Percentiles rank a stretch among this genome's conserved stretches.
Conservation (phyloP, 2,113 vertebrate genomes). For the Eulemur macaco region DNA sequence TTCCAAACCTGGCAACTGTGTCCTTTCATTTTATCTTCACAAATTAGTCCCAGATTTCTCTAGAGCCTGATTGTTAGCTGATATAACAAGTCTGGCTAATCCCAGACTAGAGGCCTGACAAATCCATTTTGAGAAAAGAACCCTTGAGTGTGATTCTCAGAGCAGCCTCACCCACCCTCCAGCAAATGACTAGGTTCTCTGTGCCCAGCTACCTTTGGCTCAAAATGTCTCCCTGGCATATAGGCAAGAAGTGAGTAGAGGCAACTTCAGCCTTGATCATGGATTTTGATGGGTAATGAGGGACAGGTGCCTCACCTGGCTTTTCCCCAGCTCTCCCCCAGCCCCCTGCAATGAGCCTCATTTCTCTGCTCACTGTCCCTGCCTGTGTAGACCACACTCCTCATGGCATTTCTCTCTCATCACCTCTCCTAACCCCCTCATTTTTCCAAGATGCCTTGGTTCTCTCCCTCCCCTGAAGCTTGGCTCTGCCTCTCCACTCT, state of each 20-base stretch:
- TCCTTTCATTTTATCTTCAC: conserved; percentile 24
- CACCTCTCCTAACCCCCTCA: not conserved
- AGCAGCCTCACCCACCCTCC: not conserved
- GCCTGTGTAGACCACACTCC: not conserved
- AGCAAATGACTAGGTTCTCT: not conserved
- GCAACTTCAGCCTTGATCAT: not conserved
- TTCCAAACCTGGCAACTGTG: not conserved
- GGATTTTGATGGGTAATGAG: not conserved
- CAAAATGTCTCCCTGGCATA: not conserved
- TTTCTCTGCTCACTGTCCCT: not conserved
- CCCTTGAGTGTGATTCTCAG: not conserved
- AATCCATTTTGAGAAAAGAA: not conserved
- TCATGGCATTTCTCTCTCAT: not conserved
- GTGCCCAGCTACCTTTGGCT: not conserved
- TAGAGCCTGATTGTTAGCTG: not conserved
- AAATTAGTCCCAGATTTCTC: not conserved
- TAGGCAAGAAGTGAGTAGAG: not conserved
- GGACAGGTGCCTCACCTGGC: not conserved
- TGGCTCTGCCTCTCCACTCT: not conserved
- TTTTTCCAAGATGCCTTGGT: not conserved
- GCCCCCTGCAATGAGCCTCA: not conserved
- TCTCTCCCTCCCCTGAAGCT: not conserved
- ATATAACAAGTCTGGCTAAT: not conserved
- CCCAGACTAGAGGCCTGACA: not conserved
- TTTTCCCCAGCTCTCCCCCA: not conserved